Conservation (phyloP, 2,113 vertebrate genomes). For the human region GRCh38 chr4:95574501-95575000, state of each 20-base stretch:
- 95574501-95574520: not conserved
- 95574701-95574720: not conserved
- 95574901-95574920: too few species aligned
- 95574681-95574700: not conserved
- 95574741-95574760: not conserved
- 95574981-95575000: too few species aligned
- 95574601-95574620: not conserved
- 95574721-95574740: not conserved
- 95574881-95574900: too few species aligned
- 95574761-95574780: not conserved
- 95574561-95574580: not conserved
- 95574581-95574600: not conserved
- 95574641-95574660: not conserved
- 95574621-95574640: not conserved
- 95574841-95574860: not conserved
- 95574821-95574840: not conserved
- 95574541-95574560: not conserved
- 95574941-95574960: too few species aligned
- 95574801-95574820: not conserved
- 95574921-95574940: too few species aligned
- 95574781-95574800: not conserved
- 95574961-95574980: too few species aligned
- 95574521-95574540: not conserved
- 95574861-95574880: too few species aligned
- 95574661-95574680: not conserved